These are phyloP conservation scores for Elachura formosa DNA, from an alignment of 2,113 vertebrate species.

Conservation along the genomic window DNA sequence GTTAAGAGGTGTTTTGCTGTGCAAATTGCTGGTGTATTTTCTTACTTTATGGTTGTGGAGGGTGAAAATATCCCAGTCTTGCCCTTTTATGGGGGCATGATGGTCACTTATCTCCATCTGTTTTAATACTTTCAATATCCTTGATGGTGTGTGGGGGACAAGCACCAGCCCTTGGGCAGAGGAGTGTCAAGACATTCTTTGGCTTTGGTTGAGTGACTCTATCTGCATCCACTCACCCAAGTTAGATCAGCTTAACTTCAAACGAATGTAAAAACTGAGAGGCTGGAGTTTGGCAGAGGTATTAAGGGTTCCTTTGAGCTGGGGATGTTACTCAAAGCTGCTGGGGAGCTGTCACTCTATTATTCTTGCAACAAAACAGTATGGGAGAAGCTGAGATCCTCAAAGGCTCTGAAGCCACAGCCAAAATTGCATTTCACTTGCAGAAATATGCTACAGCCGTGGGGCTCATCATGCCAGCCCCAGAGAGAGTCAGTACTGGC, in stretches of 20 bases:
- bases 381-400: background rate
- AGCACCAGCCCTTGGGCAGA: background rate
- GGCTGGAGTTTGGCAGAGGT: background rate
- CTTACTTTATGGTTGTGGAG: background rate
- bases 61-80: background rate
- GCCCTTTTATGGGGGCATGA: background rate
- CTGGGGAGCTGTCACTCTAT: background rate
- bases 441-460: background rate
- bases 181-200: background rate
- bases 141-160: fast-evolving
- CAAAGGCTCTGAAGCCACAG: background rate
- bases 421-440: background rate
- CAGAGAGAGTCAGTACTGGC: background rate
- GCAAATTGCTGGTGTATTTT: background rate
- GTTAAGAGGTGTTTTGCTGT: background rate
- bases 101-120: background rate
- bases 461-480: background rate
- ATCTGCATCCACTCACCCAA: background rate
- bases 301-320: conserved; percentile 22
- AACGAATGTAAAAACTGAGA: background rate
- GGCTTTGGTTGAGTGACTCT: background rate
- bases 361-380: background rate
- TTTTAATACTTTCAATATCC: background rate
- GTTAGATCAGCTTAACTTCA: conserved; percentile 55
- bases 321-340: conserved; percentile 15